Evolutionary conservation across 1,140 invertebrate genomes (phyloP), one percentile per base, ranked within the genome.

Genomic region (Sarcophaga bullata): DNA sequence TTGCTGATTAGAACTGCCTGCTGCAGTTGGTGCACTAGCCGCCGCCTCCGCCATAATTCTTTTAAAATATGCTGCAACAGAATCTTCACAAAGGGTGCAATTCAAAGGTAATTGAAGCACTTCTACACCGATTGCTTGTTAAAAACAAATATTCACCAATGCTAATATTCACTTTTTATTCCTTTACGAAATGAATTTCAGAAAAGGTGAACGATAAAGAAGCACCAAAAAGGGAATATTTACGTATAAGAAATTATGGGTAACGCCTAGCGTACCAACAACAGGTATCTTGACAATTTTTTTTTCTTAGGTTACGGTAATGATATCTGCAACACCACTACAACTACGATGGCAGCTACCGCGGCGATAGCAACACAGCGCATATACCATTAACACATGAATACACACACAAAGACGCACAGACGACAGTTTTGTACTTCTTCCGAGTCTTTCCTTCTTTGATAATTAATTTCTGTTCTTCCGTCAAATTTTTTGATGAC

Each of bases 21-120:
- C 83, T 52, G 82, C 84, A 84, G 76, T 72, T 80, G 62, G 62
- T 68, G 62, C 62, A 68, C 62, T 68, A 68, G 73, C 37, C 73
- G 84, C 86, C 82, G 80, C 86, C 84, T 87, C 85, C 76, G 86
- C 84, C 86, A 88, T 88, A 37, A 10, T 46, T 75, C 5, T 47
- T 47, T 19, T 68, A 37, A 37, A 37, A n/a, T 37, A 37, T 37
- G 25, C 25, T 37, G 25, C 25, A 37, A 37, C 25, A 37, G 4
- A 37, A 37, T 37, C 25, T 4, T 37, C 25, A 37, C 25, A 37
- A 37, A 37, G 25, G 25, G 25, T 37, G 25, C 25, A 37, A 37
- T 37, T 37, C 25, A 37, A 37, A 37, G 25, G 25, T 37, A 37
- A 37, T 37, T 37, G 25, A 37, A 37, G 25, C 25, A 37, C 25